Base-by-base conservation (phyloP, 1,140 invertebrate genomes). In the Drosophila murphyi region DNA sequence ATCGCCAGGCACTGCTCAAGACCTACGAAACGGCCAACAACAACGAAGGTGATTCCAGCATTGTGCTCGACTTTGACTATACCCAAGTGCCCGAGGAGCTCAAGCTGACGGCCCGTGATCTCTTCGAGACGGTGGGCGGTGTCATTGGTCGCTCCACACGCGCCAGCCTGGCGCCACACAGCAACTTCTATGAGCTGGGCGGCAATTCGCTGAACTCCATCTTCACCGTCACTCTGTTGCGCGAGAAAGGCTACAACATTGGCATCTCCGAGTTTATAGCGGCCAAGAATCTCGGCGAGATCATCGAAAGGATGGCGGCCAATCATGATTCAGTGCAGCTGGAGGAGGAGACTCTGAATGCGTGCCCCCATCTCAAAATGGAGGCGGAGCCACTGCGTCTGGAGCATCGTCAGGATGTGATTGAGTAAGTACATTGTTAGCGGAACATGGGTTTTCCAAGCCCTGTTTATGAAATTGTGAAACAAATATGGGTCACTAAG, bases 121-220 rank as follows among this genome's bases (percentile, higher is more conserved):
- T 97, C 0, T 96, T 97, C 73, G 94, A 95, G 73, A 97, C 96
- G 0, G 94, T 97, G 0, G 95, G 95, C 1, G 93, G 94, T 1
- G 95, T 96, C 0, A 94, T 97, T 32, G 95, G 95, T 5, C 92
- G 94, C 28, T 93, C 94, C 1, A 93, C 94, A 0, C 93, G 96
- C 32, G 93, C 94, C 0, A 93, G 93, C 2, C 85, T 97, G 0
- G 94, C 94, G 2, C 70, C 95, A 0, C 92, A 94, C 7, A 94
- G 95, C 1, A 97, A 97, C 78, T 98, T 97, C 91, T 97, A 96
- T 85, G 95, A 97, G 65, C 93, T 97, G 34, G 97, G 97, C 8
- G 97, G 97, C 20, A 97, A 97, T 87, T 97, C 97, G 0, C 93
- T 98, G 2, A 97, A 97, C 89, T 97, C 96, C 0, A 95, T 98